phyloP scores from a whole-genome alignment of 2,797 vertebrate genomes.

The Chloroceryle amazona region DNA sequence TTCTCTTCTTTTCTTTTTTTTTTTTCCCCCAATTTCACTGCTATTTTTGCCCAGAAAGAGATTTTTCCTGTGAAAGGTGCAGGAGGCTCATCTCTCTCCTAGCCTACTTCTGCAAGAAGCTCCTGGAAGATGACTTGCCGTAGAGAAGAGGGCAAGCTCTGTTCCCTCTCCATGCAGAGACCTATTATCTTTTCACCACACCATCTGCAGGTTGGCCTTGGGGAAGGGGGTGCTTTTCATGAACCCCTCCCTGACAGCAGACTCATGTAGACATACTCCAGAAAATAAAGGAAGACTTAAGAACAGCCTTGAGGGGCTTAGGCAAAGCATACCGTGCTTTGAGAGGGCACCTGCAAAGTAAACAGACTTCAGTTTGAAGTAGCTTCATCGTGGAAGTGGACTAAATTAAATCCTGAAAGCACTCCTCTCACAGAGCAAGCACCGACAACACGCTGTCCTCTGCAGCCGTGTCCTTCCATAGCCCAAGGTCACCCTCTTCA shows the following conservation, averaged over 20 bases:
- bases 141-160: background rate
- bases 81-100: background rate
- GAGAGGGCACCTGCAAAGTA: background rate
- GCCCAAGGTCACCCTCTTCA: background rate
- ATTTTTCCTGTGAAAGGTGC: background rate
- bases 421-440: background rate
- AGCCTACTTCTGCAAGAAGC: background rate
- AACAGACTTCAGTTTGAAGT: background rate
- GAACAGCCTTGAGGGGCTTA: background rate
- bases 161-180: background rate
- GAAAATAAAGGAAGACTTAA: background rate
- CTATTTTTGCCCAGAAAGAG: background rate
- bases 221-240: background rate
- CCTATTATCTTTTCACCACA: background rate
- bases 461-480: background rate
- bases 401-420: background rate
- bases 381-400: background rate
- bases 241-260: background rate
- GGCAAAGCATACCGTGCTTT: background rate
- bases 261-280: background rate
- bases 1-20: too few relatives aligned
- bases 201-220: background rate
- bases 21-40: background rate
- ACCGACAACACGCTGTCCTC: background rate
- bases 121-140: background rate